Percentiles rank a stretch among this genome's conserved stretches.
These are phyloP conservation scores for Campylomormyrus numenius DNA, from an alignment of 2,113 vertebrate species.

Conservation along the genomic window DNA sequence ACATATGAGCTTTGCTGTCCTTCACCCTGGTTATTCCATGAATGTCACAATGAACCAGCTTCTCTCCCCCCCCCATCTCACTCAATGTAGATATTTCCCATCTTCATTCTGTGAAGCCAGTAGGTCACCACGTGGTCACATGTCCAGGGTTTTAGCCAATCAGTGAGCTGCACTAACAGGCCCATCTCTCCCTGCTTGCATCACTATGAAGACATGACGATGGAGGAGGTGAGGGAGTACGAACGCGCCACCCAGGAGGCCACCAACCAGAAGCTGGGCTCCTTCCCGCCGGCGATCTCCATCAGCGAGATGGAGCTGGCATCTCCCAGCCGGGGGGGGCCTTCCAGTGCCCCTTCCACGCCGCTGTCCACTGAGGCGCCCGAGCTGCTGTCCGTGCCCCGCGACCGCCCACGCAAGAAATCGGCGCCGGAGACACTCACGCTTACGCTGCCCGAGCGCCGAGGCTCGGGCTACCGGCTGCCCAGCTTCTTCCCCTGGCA, in stretches of 20 bases:
- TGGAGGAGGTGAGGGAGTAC: conserved; percentile 95
- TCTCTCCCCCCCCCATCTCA: background rate
- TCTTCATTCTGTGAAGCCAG: background rate
- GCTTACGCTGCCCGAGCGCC: conserved; percentile 76
- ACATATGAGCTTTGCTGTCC: background rate
- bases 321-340: conserved; percentile 71
- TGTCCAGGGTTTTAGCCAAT: background rate
- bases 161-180: background rate
- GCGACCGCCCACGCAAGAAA: conserved; percentile 91
- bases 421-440: conserved; percentile 94
- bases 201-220: conserved; percentile 82
- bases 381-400: conserved; percentile 85
- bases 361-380: conserved; percentile 92
- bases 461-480: conserved; percentile 64
- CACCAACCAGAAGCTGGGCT: conserved; percentile 93
- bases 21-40: background rate
- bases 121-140: background rate
- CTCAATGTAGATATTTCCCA: background rate
- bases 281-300: conserved; percentile 84
- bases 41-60: background rate
- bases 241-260: conserved; percentile 95
- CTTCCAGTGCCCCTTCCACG: conserved; percentile 89
- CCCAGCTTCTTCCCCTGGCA: conserved; percentile 68
- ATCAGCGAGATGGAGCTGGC: conserved; percentile 81
- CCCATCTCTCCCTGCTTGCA: conserved; percentile 27